phyloP scores from a whole-genome alignment of 92 coral and sea anemone genomes.

The Epizoanthus ramosus region DNA sequence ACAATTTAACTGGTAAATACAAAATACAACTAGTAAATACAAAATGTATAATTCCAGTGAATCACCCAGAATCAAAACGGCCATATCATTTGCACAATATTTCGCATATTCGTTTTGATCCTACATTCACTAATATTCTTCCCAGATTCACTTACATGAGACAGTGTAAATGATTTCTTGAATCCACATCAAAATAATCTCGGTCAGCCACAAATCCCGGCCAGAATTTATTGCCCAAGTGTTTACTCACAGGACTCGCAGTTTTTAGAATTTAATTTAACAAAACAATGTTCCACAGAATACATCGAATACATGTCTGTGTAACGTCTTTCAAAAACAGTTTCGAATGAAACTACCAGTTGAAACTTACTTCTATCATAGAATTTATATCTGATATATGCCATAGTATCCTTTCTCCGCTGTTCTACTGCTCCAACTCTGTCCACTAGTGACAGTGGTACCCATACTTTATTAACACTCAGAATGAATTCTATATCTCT shows the following conservation, averaged over 20 bases:
- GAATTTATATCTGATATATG: slow-evolving; percentile 90
- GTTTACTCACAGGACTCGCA: too few species aligned
- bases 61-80: background rate
- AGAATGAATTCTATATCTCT: slow-evolving; percentile 64
- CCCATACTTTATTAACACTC: slow-evolving; percentile 78
- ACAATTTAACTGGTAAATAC: background rate
- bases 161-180: too few species aligned
- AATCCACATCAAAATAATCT: too few species aligned
- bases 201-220: too few species aligned
- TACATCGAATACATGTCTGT: too few species aligned
- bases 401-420: slow-evolving; percentile 48
- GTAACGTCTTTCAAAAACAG: too few species aligned
- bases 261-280: too few species aligned
- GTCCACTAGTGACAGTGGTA: slow-evolving; percentile 62
- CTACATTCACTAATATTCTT: too few species aligned
- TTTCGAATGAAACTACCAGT: background rate
- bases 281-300: too few species aligned
- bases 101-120: too few species aligned
- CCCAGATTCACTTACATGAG: too few species aligned
- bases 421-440: slow-evolving; percentile 44
- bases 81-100: background rate
- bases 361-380: slow-evolving; percentile 76
- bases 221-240: too few species aligned
- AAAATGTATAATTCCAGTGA: background rate
- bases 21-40: background rate